Base-by-base conservation (phyloP, 2,888 invertebrate species). In the Drosophila mimetica region DNA sequence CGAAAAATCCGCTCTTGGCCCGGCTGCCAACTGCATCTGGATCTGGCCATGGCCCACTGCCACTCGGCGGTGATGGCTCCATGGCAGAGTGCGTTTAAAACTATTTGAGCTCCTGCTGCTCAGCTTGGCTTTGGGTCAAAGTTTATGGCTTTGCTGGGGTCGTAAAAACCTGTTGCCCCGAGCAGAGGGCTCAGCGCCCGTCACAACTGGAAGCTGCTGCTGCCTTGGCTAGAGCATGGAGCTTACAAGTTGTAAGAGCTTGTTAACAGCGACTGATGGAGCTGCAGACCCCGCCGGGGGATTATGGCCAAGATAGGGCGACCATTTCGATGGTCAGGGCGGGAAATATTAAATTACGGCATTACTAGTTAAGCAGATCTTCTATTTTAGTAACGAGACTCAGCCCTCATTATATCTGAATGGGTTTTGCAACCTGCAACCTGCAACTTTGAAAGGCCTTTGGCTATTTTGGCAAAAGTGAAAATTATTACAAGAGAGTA, bases 91-190 rank as follows among this genome's bases (percentile, higher is more conserved):
- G 83, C 83, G 73, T 76, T 83, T 76, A 80, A 83, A 86, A 83
- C 86, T 83, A 83, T 83, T 83, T 83, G 86, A 83, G 86, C 75
- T 83, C 83, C 79, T 79, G 86, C 81, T 64, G 51, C 64, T 71
- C 72, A 65, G 47, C 71, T 71, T 71, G 75, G 86, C 86, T 83
- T 80, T 71, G 78, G 82, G 86, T 86, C 82, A 83, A 71, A 83
- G 82, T 83, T 86, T 83, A 86, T 83, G 80, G 86, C 76, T 80
- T 64, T 80, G 75, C 55, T 55, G 75, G 64, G 64, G 57, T 86
- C 84, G 76, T 80, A 83, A 82, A 82, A 86, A 82, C 82, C 84
- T 83, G 82, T 83, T 83, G 82, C 76, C 20, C 32, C 20, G 36
- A 16, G 42, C 41, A 20, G 32, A 16, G 36, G 41, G 13, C 47